These are phyloP conservation scores for Bubo scandiacus DNA, from an alignment of 2,113 vertebrate genomes.

Conservation along the genomic window DNA sequence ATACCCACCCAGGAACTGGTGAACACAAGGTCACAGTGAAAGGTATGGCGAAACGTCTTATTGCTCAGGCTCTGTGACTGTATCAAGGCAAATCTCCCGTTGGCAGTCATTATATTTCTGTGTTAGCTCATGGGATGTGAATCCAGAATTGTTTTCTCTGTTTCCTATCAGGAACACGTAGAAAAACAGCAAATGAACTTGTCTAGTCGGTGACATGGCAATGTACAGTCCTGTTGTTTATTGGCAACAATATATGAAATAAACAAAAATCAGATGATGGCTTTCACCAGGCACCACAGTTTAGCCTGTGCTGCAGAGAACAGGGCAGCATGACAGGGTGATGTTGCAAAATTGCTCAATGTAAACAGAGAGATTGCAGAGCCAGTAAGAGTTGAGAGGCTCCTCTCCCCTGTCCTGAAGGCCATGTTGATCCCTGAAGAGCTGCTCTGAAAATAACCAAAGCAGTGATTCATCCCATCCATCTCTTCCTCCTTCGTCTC, in stretches of 20 bases:
- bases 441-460: constrained; percentile 19
- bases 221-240: not conserved
- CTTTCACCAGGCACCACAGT: not conserved
- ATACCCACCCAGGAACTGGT: constrained; percentile 91
- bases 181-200: not conserved
- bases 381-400: not conserved
- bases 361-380: not conserved
- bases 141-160: not conserved
- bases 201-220: not conserved
- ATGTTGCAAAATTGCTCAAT: not conserved
- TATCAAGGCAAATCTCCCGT: not conserved
- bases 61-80: not conserved
- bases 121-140: not conserved
- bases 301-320: not conserved
- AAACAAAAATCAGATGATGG: constrained; percentile 12
- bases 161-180: not conserved
- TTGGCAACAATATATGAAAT: not conserved
- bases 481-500: not conserved
- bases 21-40: constrained; percentile 95
- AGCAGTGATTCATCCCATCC: constrained; percentile 18
- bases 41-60: constrained; percentile 74
- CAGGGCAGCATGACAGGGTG: not conserved
- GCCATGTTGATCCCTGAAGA: not conserved
- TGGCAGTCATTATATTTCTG: not conserved
- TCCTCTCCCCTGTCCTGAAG: not conserved